These are phyloP conservation scores for Lobophora halterata DNA, from an alignment of 2,888 invertebrate genomes.

Conservation along the genomic window DNA sequence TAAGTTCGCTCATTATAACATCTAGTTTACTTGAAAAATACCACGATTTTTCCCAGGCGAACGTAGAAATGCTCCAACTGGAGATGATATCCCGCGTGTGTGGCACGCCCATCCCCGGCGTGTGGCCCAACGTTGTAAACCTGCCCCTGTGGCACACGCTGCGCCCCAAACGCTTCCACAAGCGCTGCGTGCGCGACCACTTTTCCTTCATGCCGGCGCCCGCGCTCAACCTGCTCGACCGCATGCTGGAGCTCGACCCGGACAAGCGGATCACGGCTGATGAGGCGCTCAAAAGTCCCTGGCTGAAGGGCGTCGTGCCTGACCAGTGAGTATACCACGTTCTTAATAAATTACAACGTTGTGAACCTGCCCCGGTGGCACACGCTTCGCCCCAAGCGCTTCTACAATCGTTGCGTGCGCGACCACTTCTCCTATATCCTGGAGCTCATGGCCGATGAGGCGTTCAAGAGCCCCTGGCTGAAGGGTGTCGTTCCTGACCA, in stretches of 20 bases:
- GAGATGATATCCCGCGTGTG: conserved; percentile 96
- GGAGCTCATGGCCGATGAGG: conserved; percentile 93
- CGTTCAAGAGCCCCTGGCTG: conserved; percentile 95
- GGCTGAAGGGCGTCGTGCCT: conserved; percentile 95
- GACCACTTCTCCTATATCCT: conserved; percentile 98
- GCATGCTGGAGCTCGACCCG: conserved; percentile 98
- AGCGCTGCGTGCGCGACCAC: conserved; percentile 94
- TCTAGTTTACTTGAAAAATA: too few species aligned
- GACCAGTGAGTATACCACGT: conserved; percentile 91
- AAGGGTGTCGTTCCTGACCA: conserved; percentile 94
- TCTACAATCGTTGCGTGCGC: conserved; percentile 91
- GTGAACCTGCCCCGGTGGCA: conserved; percentile 96
- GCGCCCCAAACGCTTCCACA: conserved; percentile 94
- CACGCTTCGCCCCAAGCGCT: conserved; percentile 94
- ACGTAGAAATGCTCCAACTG: conserved; percentile 94
- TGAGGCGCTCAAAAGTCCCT: conserved; percentile 94
- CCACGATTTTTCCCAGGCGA: conserved; percentile 82
- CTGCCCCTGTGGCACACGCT: conserved; percentile 95
- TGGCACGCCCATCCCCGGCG: conserved; percentile 97
- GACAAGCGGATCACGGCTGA: conserved; percentile 95
- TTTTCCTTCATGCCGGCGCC: conserved; percentile 94
- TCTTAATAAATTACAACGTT: too few species aligned
- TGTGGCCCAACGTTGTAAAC: conserved; percentile 97
- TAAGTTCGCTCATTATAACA: too few species aligned
- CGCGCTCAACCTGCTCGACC: conserved; percentile 94